Evolutionary conservation across 2,888 invertebrate species (phyloP).

Genomic region (Acanthopleura granulata): DNA sequence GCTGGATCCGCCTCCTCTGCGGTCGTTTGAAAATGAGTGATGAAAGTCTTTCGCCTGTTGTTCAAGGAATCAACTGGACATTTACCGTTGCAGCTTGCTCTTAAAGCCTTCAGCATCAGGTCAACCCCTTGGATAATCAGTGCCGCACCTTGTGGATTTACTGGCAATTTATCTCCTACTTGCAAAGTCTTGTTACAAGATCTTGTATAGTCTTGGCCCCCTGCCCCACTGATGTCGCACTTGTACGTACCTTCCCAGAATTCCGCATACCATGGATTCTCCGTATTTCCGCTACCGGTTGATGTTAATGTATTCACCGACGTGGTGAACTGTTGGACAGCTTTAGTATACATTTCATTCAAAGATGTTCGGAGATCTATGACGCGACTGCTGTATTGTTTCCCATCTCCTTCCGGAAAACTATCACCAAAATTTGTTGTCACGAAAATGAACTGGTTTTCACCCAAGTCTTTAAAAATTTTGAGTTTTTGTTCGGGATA

Average conservation of each 20-base stretch:
- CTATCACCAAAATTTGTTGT: background rate
- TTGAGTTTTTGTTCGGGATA: constrained; percentile 2
- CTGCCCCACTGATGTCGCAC: background rate
- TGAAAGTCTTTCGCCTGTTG: background rate
- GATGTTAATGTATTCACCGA: background rate
- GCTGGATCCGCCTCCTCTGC: background rate
- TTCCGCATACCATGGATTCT: background rate
- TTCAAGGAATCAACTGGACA: background rate
- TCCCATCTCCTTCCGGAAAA: background rate
- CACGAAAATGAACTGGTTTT: background rate
- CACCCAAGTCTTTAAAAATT: background rate
- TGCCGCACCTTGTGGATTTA: background rate
- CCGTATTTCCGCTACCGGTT: background rate
- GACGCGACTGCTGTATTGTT: background rate
- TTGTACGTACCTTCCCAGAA: background rate
- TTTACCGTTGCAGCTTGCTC: background rate
- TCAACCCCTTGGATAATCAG: background rate
- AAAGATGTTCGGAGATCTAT: background rate
- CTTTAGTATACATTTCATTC: background rate
- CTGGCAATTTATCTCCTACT: background rate
- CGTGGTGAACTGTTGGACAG: background rate
- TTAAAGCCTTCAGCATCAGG: background rate
- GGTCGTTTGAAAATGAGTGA: background rate
- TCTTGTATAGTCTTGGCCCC: background rate
- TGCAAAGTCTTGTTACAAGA: background rate